Evolutionary conservation across 2,113 vertebrate species (phyloP).

Genomic region (Paraplagusia blochii): DNA sequence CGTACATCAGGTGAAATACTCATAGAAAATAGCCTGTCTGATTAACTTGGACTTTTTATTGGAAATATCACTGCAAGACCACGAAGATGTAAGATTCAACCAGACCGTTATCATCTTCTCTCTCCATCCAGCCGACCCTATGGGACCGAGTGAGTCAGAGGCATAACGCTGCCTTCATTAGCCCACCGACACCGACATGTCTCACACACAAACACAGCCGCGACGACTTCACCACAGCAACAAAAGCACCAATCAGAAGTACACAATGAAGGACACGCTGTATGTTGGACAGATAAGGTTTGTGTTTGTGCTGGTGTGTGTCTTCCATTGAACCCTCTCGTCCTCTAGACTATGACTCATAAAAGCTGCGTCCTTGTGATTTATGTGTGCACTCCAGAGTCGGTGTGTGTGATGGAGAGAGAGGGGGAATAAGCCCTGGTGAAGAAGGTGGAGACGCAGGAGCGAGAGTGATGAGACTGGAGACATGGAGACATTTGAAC

Average conservation of each 20-base stretch:
- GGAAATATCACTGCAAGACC: slow-evolving; percentile 7
- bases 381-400: slow-evolving; percentile 22
- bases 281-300: slow-evolving; percentile 14
- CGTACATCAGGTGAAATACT: background rate
- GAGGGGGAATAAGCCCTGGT: slow-evolving; percentile 41
- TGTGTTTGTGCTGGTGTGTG: slow-evolving; percentile 5
- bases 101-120: slow-evolving; percentile 23
- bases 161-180: slow-evolving; percentile 62
- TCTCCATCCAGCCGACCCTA: slow-evolving; percentile 45
- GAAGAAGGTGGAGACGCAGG: slow-evolving; percentile 26
- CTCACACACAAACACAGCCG: slow-evolving; percentile 24
- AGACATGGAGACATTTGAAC: too few species aligned
- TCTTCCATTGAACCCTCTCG: slow-evolving; percentile 1
- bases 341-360: slow-evolving; percentile 56
- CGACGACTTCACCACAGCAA: slow-evolving; percentile 40
- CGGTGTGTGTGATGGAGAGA: too few species aligned
- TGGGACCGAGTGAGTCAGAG: slow-evolving; percentile 65
- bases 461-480: too few species aligned
- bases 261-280: slow-evolving; percentile 38
- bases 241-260: slow-evolving; percentile 22
- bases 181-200: slow-evolving; percentile 57
- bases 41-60: slow-evolving; percentile 14
- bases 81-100: slow-evolving; percentile 20
- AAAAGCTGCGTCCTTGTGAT: slow-evolving; percentile 41
- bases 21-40: background rate